Evolutionary conservation across 2,888 invertebrate genomes (phyloP).

Genomic region (Sepiola atlantica): DNA sequence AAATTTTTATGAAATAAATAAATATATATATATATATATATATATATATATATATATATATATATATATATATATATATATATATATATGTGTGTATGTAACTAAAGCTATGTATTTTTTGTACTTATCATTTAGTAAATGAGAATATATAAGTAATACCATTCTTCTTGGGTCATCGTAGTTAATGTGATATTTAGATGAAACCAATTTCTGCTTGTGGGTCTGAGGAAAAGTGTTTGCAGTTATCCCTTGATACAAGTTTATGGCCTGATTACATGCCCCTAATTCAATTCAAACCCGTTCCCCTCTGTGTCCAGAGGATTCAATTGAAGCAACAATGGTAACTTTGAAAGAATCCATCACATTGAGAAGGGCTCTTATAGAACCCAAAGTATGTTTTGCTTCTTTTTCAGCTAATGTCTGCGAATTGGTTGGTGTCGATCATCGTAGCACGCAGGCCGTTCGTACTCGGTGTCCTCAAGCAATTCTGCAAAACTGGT

Average conservation of each 20-base stretch:
- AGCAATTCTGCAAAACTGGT: conserved; percentile 32
- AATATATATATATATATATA: neutral
- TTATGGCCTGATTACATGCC: neutral
- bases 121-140: conserved; percentile 1
- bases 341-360: neutral
- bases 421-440: neutral
- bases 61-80: neutral
- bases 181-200: neutral
- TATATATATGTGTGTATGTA: neutral
- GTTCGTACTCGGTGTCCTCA: neutral
- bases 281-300: conserved; percentile 12
- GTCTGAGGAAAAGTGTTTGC: neutral
- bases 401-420: neutral
- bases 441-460: neutral
- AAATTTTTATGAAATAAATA: no score
- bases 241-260: neutral
- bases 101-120: neutral
- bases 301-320: neutral
- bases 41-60: neutral
- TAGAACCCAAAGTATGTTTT: neutral
- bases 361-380: neutral
- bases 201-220: neutral
- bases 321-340: conserved; percentile 32
- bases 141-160: neutral
- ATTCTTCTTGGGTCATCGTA: neutral